Base-by-base conservation (phyloP, 2,888 invertebrate genomes). In the Thumatha senex region DNA sequence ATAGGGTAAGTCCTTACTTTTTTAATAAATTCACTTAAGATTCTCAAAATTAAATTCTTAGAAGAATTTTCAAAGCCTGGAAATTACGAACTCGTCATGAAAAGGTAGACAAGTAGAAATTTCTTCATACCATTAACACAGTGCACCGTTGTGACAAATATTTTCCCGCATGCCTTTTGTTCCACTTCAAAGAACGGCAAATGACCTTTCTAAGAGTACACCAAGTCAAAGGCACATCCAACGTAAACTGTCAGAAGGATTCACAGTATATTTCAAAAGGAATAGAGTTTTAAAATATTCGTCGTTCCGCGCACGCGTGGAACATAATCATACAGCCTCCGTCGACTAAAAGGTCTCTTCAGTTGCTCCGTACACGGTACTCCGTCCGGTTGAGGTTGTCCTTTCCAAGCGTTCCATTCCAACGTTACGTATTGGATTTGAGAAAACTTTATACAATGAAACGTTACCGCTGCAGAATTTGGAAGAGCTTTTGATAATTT, bases 221-320 rank as follows among this genome's bases (percentile, higher is more conserved):
- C 68, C 67, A 67, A 72, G 70, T 67, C 68, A 74, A 72, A 76
- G 69, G 65, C 64, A 67, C 66, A 65, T 68, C 63, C 61, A 69
- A 61, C 60, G 69, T 60, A 67, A 69, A 66, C 65, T 72, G 72
- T 74, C 73, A 72, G 73, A 76, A 72, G 66, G 65, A 73, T 72
- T 76, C 65, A 69, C 72, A 70, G 68, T 69, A 72, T 74, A 74
- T 76, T 73, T 78, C 70, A 72, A 72, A 70, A 65, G 61, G 65
- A 65, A 65, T 57, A 59, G 46, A 52, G 51, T 56, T 61, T 46
- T 49, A 56, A 55, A 58, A 56, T 48, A 48, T 56, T n/a, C 54
- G 57, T 56, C 48, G 58, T 46, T 41, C 24, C 12, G 57, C 82
- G 81, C 83, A 72, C 76, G 83, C 83, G 83, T 63, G 11, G n/a